Evolutionary conservation across 2,797 vertebrate genomes (phyloP).

Genomic region (Spheniscus humboldti): DNA sequence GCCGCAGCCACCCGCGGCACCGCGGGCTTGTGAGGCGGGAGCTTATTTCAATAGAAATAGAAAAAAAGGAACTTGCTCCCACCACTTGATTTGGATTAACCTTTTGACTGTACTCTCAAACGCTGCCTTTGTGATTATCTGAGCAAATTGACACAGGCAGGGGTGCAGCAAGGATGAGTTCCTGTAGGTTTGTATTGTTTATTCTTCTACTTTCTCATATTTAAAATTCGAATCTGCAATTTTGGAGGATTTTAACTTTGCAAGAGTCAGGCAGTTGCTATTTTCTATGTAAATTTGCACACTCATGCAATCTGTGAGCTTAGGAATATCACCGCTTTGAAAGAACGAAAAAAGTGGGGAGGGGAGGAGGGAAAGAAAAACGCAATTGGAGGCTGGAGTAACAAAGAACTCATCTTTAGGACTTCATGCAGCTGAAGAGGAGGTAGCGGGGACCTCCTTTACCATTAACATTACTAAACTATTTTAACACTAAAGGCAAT

Average conservation of each 20-base stretch:
- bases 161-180: background rate
- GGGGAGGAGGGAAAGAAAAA: background rate
- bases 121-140: background rate
- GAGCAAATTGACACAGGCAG: background rate
- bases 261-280: background rate
- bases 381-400: background rate
- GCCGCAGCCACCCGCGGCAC: background rate
- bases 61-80: background rate
- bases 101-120: background rate
- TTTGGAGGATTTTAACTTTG: background rate
- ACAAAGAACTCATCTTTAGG: constrained; percentile 37
- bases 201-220: background rate
- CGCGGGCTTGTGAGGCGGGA: background rate
- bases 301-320: background rate
- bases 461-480: constrained; percentile 47
- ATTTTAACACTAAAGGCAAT: constrained; percentile 70
- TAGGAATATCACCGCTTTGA: background rate
- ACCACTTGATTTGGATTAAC: background rate
- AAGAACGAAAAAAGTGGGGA: background rate
- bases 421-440: background rate
- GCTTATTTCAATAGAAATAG: background rate
- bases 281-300: background rate
- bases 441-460: constrained; percentile 5
- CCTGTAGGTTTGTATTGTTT: background rate
- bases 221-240: background rate